Evolutionary conservation across 2,797 vertebrate genomes (phyloP), one percentile per base, ranked within the genome.

Genomic region (Sebastes oblongus): DNA sequence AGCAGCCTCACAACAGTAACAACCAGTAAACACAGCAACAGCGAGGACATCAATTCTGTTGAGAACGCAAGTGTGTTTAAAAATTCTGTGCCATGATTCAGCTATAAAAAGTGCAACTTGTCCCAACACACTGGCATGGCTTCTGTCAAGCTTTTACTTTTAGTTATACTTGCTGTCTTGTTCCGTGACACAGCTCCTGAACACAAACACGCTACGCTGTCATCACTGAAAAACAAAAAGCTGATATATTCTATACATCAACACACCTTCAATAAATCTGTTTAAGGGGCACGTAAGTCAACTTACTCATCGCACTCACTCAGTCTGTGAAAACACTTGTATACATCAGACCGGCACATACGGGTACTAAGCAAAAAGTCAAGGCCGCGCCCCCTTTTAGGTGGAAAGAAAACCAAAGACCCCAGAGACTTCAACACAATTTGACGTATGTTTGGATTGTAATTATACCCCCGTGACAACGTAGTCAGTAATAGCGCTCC

Each of bases 11-110:
- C 75, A n/a, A 59, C 75, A 78, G 72, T 29, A 73, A 82, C 80
- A 84, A 72, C 75, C 77, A 81, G 76, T 68, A 50, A 87, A 90
- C 86, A 88, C 74, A 70, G 76, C 79, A 78, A 69, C 81, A 80
- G 68, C 73, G 50, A 39, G 52, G 56, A 71, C 84, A 84, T 82
- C 36, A 52, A 52, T 81, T 86, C 83, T 78, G 86, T 55, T 77
- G 18, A 78, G 18, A 78, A 66, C 5, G 4, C 72, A 25, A 85
- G 42, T 62, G 69, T 78, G 80, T 89, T 87, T 91, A 75, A 82
- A 78, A 68, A 22, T 3, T 39, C 65, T 36, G 34, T 77, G 80
- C 82, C 84, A 83, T 69, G 85, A 87, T 82, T 90, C 85, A 90
- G 82, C 64, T 42, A 29, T 77, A 59, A 78, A 83, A 66, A 64